Evolutionary conservation across 2,797 vertebrate genomes (phyloP).

Genomic region (Silurus aristotelis): DNA sequence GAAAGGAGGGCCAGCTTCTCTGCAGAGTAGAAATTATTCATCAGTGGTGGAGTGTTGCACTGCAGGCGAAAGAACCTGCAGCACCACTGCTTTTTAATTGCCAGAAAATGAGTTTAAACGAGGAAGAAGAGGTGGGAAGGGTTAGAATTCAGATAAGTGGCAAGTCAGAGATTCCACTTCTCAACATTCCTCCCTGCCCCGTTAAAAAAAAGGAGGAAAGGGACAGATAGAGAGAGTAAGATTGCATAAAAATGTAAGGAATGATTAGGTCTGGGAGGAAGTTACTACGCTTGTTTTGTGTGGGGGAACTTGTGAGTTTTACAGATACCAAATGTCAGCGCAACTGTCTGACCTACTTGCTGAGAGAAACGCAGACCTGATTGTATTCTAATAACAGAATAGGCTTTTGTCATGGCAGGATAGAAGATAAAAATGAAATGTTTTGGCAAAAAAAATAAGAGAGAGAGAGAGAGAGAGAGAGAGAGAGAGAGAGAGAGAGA

Average conservation of each 20-base stretch:
- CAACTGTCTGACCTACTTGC: conserved; percentile 74
- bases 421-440: background rate
- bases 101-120: conserved; percentile 78
- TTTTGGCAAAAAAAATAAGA: background rate
- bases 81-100: conserved; percentile 78
- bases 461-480: conserved; percentile 35
- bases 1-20: conserved; percentile 76
- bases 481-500: conserved; percentile 3
- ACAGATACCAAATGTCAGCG: conserved; percentile 79
- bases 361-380: conserved; percentile 56
- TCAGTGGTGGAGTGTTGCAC: conserved; percentile 73
- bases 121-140: conserved; percentile 61
- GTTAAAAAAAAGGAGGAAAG: conserved; percentile 67
- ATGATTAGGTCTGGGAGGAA: conserved; percentile 77
- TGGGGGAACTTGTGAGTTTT: conserved; percentile 76
- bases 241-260: conserved; percentile 69
- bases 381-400: conserved; percentile 66
- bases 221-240: conserved; percentile 34
- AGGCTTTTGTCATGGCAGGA: conserved; percentile 61
- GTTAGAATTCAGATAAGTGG: conserved; percentile 55
- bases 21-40: conserved; percentile 77
- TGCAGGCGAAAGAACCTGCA: conserved; percentile 75
- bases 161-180: conserved; percentile 70
- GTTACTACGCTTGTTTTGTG: conserved; percentile 78
- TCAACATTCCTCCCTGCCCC: conserved; percentile 47